Evolutionary conservation across 1,140 invertebrate species (phyloP).

Genomic region (Bombus superbus): DNA sequence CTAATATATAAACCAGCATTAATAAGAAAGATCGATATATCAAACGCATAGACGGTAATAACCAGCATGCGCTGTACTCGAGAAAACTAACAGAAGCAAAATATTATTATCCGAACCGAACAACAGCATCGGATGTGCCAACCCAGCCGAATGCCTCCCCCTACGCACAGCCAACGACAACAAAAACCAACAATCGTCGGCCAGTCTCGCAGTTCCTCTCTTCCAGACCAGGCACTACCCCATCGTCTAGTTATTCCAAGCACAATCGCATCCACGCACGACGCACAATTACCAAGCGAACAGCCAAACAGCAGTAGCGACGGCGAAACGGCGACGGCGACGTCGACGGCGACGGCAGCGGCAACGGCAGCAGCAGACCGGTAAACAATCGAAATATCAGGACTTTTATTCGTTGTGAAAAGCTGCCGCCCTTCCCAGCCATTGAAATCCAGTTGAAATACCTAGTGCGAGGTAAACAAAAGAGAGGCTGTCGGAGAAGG

Average conservation of each 20-base stretch:
- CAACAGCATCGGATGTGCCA: too few relatives aligned
- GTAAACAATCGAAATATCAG: conserved; percentile 46
- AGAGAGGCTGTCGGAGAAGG: background rate
- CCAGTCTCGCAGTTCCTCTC: too few relatives aligned
- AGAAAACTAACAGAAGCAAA: too few relatives aligned
- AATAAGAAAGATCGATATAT: too few relatives aligned
- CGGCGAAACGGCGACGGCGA: too few relatives aligned
- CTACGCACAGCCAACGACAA: background rate
- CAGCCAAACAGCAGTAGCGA: too few relatives aligned
- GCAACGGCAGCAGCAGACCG: background rate
- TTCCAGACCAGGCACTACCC: background rate
- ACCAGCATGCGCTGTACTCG: too few relatives aligned
- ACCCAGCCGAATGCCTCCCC: too few relatives aligned
- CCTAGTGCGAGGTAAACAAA: conserved; percentile 17
- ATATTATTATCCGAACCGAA: too few relatives aligned
- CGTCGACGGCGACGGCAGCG: background rate
- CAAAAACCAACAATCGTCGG: background rate
- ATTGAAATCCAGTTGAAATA: background rate
- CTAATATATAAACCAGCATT: too few relatives aligned
- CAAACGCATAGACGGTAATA: too few relatives aligned
- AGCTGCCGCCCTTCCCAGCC: background rate
- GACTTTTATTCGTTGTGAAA: conserved; percentile 32
- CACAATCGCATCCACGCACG: background rate
- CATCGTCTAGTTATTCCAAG: background rate
- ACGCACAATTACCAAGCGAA: background rate